phyloP scores from a whole-genome alignment of 2,797 vertebrate genomes.

The Hemibagrus guttatus region DNA sequence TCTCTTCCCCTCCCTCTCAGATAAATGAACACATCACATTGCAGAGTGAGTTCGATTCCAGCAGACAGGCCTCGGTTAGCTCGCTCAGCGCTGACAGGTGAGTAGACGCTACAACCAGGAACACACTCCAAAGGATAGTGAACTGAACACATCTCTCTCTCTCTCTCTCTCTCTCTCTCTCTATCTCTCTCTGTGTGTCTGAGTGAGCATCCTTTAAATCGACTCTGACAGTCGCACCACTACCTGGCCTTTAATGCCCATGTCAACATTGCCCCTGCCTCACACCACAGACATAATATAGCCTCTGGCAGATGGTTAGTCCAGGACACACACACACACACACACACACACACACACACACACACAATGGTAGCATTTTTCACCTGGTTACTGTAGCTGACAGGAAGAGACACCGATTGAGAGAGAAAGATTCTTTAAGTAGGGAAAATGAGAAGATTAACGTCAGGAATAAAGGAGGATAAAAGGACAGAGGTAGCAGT shows the following conservation, averaged over 20 bases:
- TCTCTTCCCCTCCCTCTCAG: not conserved
- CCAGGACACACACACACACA: not conserved
- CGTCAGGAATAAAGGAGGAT: conserved; percentile 17
- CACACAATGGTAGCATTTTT: conserved; percentile 48
- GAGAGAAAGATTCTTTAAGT: conserved; percentile 15
- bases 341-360: conserved; percentile 23
- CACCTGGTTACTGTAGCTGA: conserved; percentile 68
- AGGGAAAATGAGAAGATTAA: not conserved
- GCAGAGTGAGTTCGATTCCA: conserved; percentile 23
- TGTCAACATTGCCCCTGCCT: conserved; percentile 44
- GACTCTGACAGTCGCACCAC: conserved; percentile 51
- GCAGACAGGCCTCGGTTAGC: conserved; percentile 23
- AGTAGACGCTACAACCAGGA: not conserved
- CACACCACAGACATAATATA: conserved; percentile 36
- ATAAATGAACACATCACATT: conserved; percentile 23
- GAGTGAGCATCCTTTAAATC: conserved; percentile 51
- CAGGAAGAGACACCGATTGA: conserved; percentile 7
- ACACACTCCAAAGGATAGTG: not conserved
- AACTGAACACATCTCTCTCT: not conserved
- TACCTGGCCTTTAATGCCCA: conserved; percentile 58
- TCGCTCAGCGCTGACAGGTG: conserved; percentile 30
- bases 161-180: conserved; percentile 13
- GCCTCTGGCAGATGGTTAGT: conserved; percentile 45
- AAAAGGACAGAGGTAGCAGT: not conserved
- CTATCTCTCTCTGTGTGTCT: conserved; percentile 6